Conservation (phyloP, 2,113 vertebrate species). For the Gallinago media region DNA sequence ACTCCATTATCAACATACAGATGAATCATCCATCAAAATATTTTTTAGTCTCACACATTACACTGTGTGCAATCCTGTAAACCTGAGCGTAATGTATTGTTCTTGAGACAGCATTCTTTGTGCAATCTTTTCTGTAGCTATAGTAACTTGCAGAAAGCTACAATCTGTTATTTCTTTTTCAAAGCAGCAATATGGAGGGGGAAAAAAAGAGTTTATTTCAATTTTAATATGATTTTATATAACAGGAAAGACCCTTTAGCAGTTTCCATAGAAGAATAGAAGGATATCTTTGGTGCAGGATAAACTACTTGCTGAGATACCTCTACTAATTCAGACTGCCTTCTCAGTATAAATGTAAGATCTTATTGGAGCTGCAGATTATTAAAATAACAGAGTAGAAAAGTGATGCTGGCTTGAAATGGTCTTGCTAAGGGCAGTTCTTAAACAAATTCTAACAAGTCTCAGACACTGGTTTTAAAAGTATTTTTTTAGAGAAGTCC, state of each 20-base stretch:
- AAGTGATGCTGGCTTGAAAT: background rate
- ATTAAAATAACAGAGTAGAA: background rate
- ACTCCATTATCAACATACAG: background rate
- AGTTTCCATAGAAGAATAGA: background rate
- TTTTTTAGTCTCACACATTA: background rate
- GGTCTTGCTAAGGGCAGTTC: background rate
- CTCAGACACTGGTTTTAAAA: background rate
- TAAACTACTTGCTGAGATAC: background rate
- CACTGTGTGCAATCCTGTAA: background rate
- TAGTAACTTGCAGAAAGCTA: background rate
- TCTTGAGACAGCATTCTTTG: background rate
- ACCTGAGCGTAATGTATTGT: background rate
- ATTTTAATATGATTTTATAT: background rate
- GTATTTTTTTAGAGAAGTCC: background rate
- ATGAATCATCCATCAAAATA: background rate
- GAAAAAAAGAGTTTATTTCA: background rate
- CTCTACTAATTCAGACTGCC: background rate
- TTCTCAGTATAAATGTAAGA: background rate
- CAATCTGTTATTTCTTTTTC: background rate
- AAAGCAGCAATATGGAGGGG: background rate
- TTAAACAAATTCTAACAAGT: background rate
- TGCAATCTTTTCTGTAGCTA: background rate
- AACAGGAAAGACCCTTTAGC: background rate
- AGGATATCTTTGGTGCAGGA: background rate
- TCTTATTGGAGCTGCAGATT: background rate